Percentiles rank a stretch among this genome's conserved stretches.
Conservation (phyloP, 2,113 vertebrate species). For the Ramphastos sulfuratus region DNA sequence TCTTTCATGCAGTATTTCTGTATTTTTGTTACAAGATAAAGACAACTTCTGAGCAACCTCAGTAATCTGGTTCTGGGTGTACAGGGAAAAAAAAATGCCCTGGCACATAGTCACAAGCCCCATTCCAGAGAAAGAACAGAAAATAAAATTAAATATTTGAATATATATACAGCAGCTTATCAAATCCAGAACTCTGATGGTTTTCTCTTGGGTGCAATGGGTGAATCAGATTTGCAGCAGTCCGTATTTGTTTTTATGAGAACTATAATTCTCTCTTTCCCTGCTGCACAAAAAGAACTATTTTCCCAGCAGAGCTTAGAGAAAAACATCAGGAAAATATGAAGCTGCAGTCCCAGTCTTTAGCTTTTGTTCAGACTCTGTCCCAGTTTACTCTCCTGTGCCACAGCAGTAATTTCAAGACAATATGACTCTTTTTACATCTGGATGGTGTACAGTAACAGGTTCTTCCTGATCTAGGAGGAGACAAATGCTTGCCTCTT, state of each 20-base stretch:
- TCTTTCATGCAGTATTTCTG: not conserved
- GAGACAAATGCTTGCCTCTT: not conserved
- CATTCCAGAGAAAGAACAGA: not conserved
- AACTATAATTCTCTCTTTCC: conserved; percentile 34
- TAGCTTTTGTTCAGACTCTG: not conserved
- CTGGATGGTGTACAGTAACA: not conserved
- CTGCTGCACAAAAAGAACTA: not conserved
- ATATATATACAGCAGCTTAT: not conserved
- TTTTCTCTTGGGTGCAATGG: conserved; percentile 20
- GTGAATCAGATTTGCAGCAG: conserved; percentile 30
- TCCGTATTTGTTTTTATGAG: conserved; percentile 48
- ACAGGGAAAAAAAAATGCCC: not conserved
- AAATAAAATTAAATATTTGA: not conserved
- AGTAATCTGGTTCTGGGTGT: not conserved
- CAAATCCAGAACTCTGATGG: conserved; percentile 5
- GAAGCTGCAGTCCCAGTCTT: not conserved
- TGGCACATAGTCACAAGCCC: not conserved
- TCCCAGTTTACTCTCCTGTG: not conserved
- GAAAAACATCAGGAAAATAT: not conserved
- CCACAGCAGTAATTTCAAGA: not conserved
- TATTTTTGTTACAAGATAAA: not conserved
- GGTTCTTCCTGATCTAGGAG: not conserved
- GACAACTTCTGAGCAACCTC: not conserved
- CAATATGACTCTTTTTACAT: not conserved
- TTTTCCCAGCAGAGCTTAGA: conserved; percentile 2